Evolutionary conservation across 2,888 invertebrate genomes (phyloP), one percentile per base, ranked within the genome.

Genomic region (Teleiodes luculella): DNA sequence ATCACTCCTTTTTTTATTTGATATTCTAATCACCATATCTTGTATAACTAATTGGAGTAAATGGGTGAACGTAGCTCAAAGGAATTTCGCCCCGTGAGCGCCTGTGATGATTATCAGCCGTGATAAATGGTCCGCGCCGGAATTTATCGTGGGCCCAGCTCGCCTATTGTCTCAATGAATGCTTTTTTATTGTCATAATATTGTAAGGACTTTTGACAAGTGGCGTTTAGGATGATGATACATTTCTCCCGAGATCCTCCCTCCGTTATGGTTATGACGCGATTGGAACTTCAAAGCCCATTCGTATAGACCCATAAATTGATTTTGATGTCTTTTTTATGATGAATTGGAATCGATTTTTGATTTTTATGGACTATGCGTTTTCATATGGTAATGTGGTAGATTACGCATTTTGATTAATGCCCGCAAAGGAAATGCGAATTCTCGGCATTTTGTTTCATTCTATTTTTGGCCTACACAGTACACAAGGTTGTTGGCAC

Each of bases 111-210:
- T 77, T 83, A 89, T 88, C 89, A 72, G 57, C 60, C 56, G 70
- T 88, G 89, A 89, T 89, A 88, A 87, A 89, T 88, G 87, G 79
- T 83, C 72, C 80, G 68, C 73, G 86, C 84, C 87, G 84, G 74
- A 84, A 85, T 83, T 85, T 86, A 86, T 86, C 83, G 82, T 82
- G 77, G 76, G 76, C 73, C 76, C 78, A 72, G 75, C 80, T 80
- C 76, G 65, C 72, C 87, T 88, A 88, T 89, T 89, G 89, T 89
- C 86, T 89, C 89, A 88, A 88, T 88, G 86, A 86, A 85, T 83
- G 77, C 80, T 81, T 86, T 85, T 87, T 87, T 89, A 82, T 80
- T 80, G 81, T 83, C 83, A 83, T 76, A 80, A 83, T 80, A 84
- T 83, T 79, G 78, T 83, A 82, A 76, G 74, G 72, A 77, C 68